Evolutionary conservation across 2,888 invertebrate species (phyloP), one percentile per base, ranked within the genome.

Genomic region (Ennomos erosarius): DNA sequence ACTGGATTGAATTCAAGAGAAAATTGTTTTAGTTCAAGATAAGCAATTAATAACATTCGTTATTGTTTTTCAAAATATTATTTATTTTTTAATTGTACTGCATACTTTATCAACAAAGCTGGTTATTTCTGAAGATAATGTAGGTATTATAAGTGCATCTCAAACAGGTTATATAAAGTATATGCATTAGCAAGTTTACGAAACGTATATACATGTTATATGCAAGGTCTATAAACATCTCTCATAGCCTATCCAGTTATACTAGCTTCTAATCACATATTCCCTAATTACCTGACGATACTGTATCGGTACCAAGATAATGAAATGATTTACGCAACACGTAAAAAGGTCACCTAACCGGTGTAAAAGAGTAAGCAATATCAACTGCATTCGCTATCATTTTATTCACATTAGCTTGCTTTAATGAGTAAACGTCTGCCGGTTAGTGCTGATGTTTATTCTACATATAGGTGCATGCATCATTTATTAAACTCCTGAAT

Each of bases 321-420:
- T 62, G 47, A 64, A 70, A 62, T 47, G 64, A 69, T 67, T 69
- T 71, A 70, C 58, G 69, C 71, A 69, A 72, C 64, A 66, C 65
- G 66, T 76, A 79, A 79, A 81, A 82, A 84, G 77, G 78, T 80
- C 73, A 79, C 71, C 78, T 80, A 75, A 72, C 78, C 74, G 73
- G 74, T 81, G 73, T 79, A 76, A 80, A 80, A 79, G 81, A 80
- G 83, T 85, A 78, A 82, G 74, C 79, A 71, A 77, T 81, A 84
- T 81, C 82, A 85, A 81, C 84, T 78, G 79, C 74, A 70, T 57
- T 64, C 64, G 69, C 78, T 81, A 82, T 84, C 76, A 85, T 87
- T 82, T 83, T 83, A 84, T 87, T 87, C 81, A 73, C 87, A 88
- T 87, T 86, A 87, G 79, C 76, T 72, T 58, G 69, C 66, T 72